Evolutionary conservation across 1,140 invertebrate genomes (phyloP).

Genomic region (Thaumetopoea pityocampa): DNA sequence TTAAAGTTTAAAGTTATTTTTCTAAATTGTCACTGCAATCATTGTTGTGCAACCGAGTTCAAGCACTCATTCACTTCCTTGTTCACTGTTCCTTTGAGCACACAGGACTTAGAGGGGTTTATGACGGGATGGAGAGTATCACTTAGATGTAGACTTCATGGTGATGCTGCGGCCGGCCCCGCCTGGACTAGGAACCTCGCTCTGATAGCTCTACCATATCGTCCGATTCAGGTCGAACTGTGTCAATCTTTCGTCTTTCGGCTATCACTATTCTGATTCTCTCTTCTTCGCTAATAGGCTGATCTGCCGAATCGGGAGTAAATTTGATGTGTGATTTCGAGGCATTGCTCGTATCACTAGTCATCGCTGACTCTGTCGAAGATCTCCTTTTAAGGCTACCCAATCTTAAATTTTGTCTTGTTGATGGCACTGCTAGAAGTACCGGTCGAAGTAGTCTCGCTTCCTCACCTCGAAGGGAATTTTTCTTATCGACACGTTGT

Average conservation of each 20-base stretch:
- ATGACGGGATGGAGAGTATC: conserved; percentile 19
- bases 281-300: conserved; percentile 61
- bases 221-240: conserved; percentile 52
- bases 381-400: conserved; percentile 40
- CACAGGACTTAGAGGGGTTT: conserved; percentile 27
- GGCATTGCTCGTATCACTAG: conserved; percentile 39
- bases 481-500: conserved; percentile 58
- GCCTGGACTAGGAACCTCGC: conserved; percentile 69
- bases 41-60: conserved; percentile 57
- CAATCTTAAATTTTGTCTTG: conserved; percentile 44
- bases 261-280: conserved; percentile 72
- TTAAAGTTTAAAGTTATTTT: conserved; percentile 6
- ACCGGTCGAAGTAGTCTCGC: conserved; percentile 54
- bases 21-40: conserved; percentile 21
- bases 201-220: conserved; percentile 65
- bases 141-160: conserved; percentile 70
- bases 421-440: conserved; percentile 52
- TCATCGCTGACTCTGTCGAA: conserved; percentile 48
- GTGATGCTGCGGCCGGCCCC: conserved; percentile 68
- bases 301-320: conserved; percentile 33
- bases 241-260: conserved; percentile 67
- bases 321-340: conserved; percentile 33
- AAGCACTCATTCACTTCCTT: too few species aligned
- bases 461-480: conserved; percentile 60
- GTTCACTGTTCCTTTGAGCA: conserved; percentile 38